Base-by-base conservation (phyloP, 2,797 vertebrate genomes). In the Austrolebias charrua region DNA sequence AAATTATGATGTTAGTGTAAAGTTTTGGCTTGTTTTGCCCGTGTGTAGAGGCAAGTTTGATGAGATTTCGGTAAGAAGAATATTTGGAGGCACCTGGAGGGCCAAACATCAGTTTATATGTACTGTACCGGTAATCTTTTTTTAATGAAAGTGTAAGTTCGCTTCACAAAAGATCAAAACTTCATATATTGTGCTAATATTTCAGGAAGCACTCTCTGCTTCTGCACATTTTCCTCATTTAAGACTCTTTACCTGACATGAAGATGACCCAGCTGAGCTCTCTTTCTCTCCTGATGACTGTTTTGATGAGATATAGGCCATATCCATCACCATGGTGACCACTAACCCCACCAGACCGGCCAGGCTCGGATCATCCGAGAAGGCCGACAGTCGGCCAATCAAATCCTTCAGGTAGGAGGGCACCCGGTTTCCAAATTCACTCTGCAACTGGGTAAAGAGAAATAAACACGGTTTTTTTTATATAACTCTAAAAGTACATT, bases 381-480 rank as follows among this genome's bases (percentile, higher is more conserved):
- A 89, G 55, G 81, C 53, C 0, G 82, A 74, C 64, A 91, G 29
- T 24, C 86, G 81, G 24, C 83, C 75, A 19, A 92, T 89, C 75
- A 92, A 80, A 40, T 92, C 91, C 78, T 19, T 91, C 44, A 91
- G 77, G 71, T 91, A 91, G 29, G 84, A 45, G 5, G 91, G 91
- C 0, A 68, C 86, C 45, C 44, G 77, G 51, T 35, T 82, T 44
- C 84, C 86, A 3, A 92, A 68, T 75, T 88, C 57, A 0, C 60
- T 63, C 75, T 89, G 87, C 60, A 91, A 55, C 86, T 88, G 68
- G 6, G 0, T 43, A 19, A 66, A 43, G 19, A 46, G 11, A 67
- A 49, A 55, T 11, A 20, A 52, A 16, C 45, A 38, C 15, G 10
- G 8, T 8, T 10, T 40, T 5, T 18, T 9, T 47, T 35, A 46